These are phyloP conservation scores for Gobius niger DNA, from an alignment of 2,113 vertebrate genomes.

Conservation along the genomic window DNA sequence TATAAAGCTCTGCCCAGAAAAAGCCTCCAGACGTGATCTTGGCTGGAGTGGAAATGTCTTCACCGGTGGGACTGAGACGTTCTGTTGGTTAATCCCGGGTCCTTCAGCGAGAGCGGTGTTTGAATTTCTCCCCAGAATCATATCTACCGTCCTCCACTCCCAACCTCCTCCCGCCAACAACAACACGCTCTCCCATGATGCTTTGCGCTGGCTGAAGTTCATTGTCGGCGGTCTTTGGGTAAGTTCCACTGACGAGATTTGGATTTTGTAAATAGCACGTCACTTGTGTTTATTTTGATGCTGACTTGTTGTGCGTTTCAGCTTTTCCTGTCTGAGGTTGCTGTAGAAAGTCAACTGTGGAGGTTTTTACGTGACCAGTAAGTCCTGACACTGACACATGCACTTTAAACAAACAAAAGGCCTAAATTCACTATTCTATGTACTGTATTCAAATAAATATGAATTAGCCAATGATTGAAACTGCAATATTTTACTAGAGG, in stretches of 20 bases:
- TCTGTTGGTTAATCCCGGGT: conserved; percentile 19
- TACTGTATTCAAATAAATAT: too few relatives aligned
- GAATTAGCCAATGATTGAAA: too few relatives aligned
- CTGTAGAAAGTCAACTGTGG: too few relatives aligned
- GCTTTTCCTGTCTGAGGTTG: too few relatives aligned
- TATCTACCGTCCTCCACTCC: conserved; percentile 40
- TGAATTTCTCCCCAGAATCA: conserved; percentile 35
- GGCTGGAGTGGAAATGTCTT: not conserved
- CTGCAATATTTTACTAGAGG: too few relatives aligned
- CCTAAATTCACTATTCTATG: too few relatives aligned
- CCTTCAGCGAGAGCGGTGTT: conserved; percentile 12
- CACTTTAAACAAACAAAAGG: too few relatives aligned
- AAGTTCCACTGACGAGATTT: conserved; percentile 8
- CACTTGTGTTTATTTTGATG: too few relatives aligned
- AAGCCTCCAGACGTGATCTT: conserved; percentile 23
- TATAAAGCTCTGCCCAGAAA: not conserved
- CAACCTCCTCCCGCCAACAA: conserved; percentile 37
- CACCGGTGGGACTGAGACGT: conserved; percentile 10
- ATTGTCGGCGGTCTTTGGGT: conserved; percentile 33
- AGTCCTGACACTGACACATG: too few relatives aligned
- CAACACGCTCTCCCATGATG: conserved; percentile 35
- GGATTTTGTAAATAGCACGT: not conserved
- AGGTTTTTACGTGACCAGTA: too few relatives aligned
- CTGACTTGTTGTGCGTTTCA: too few relatives aligned
- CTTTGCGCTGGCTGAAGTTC: conserved; percentile 34